These are phyloP conservation scores for Agrochola circellaris DNA, from an alignment of 2,888 invertebrate species.

Conservation along the genomic window DNA sequence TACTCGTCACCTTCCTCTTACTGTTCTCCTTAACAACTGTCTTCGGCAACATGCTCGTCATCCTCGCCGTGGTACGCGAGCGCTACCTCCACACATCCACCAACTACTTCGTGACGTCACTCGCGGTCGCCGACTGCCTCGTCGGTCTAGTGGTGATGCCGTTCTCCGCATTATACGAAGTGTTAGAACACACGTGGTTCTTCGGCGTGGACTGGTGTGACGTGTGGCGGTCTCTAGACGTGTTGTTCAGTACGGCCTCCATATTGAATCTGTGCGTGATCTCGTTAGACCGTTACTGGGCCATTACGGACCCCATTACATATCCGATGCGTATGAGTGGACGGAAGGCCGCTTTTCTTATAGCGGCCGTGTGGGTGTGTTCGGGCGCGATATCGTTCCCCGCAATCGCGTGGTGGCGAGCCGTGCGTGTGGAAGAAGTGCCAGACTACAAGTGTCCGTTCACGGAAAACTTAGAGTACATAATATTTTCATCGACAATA, in stretches of 20 bases:
- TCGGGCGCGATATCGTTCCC: conserved; percentile 99
- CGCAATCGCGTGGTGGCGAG: conserved; percentile 99
- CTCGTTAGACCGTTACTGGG: conserved; percentile 99
- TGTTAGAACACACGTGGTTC: conserved; percentile 97
- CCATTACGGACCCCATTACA: conserved; percentile 99
- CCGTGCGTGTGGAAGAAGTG: conserved; percentile 95
- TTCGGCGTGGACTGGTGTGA: conserved; percentile 99
- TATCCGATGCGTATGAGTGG: conserved; percentile 99
- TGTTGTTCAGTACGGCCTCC: conserved; percentile 98
- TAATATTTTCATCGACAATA: conserved; percentile 99
- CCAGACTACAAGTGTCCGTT: conserved; percentile 97
- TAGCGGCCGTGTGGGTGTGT: conserved; percentile 98
- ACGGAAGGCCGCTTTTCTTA: conserved; percentile 95
- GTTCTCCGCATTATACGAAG: conserved; percentile 97
- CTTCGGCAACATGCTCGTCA: conserved; percentile 98
- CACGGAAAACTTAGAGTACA: conserved; percentile 98
- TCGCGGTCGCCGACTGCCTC: conserved; percentile 98
- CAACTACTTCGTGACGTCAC: conserved; percentile 98
- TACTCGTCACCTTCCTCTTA: conserved; percentile 95
- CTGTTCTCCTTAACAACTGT: conserved; percentile 98
- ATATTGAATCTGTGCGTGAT: conserved; percentile 99
- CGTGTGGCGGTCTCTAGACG: conserved; percentile 99
- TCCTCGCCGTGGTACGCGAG: conserved; percentile 97
- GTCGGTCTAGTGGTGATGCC: conserved; percentile 99
- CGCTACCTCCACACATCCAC: conserved; percentile 98